A percentile compares a stretch with the other conserved stretches of the same genome.
Conservation (phyloP, 2,888 invertebrate species). For the Stenchaetothrips biformis region DNA sequence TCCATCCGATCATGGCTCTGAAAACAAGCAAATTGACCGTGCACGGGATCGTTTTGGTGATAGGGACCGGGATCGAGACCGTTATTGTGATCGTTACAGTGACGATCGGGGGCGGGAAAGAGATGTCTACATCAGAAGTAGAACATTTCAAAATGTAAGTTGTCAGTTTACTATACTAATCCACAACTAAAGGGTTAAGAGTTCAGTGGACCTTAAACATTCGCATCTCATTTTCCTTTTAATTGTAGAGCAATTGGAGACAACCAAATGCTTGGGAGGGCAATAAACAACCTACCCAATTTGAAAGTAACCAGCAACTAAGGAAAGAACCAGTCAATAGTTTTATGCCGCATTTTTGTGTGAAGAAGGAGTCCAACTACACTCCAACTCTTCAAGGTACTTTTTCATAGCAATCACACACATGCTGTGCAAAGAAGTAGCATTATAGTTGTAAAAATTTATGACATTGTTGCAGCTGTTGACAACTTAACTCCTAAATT, state of each 20-base stretch:
- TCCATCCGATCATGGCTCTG: not conserved
- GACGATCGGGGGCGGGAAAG: not conserved
- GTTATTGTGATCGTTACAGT: no score
- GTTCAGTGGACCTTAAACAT: not conserved
- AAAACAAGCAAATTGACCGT: not conserved
- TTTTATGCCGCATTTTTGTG: not conserved
- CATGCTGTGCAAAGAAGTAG: no score
- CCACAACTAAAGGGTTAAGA: not conserved
- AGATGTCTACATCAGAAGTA: slow-evolving; percentile 8
- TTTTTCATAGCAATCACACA: not conserved
- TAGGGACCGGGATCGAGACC: no score
- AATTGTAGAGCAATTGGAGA: slow-evolving; percentile 1
- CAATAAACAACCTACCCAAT: not conserved
- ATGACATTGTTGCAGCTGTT: not conserved
- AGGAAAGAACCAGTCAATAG: not conserved
- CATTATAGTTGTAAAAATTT: no score
- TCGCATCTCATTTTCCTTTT: not conserved
- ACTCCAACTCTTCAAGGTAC: not conserved
- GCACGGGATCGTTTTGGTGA: not conserved
- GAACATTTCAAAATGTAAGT: slow-evolving; percentile 9
- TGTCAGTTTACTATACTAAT: not conserved
- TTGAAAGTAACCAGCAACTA: not conserved
- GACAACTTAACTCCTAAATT: slow-evolving; percentile 1
- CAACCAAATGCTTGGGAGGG: not conserved
- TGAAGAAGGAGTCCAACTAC: not conserved